Evolutionary conservation across 35 echinoderm and acorn worm species (phyloP).

Genomic region (Lytechinus pictus): DNA sequence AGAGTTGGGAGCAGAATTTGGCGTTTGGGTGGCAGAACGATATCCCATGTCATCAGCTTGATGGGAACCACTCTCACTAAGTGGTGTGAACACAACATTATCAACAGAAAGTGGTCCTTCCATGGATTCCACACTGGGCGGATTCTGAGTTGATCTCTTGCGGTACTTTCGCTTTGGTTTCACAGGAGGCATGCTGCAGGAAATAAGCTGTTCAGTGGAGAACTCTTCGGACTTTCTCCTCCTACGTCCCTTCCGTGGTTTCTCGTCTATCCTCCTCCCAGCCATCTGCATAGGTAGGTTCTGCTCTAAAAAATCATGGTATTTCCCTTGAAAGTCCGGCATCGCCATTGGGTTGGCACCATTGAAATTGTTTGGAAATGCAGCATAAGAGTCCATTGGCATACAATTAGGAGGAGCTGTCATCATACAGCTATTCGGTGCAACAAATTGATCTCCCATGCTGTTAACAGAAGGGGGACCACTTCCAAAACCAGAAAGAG

Average conservation of each 20-base stretch:
- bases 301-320: constrained; percentile 81
- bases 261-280: constrained; percentile 64
- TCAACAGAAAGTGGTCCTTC: constrained; percentile 66
- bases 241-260: constrained; percentile 63
- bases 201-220: constrained; percentile 35
- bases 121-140: constrained; percentile 74
- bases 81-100: constrained; percentile 62
- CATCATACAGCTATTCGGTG: not conserved
- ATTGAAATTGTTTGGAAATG: constrained; percentile 23
- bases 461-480: not conserved
- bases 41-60: constrained; percentile 53
- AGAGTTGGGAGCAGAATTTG: constrained; percentile 57
- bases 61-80: constrained; percentile 65
- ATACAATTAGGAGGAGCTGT: constrained; percentile 22
- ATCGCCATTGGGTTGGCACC: constrained; percentile 25
- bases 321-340: constrained; percentile 70
- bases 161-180: constrained; percentile 47
- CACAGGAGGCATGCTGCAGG: not conserved
- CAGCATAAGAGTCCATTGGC: constrained; percentile 34
- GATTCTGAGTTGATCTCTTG: constrained; percentile 72
- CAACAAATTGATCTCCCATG: constrained; percentile 1
- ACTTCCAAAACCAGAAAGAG: constrained; percentile 37
- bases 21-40: constrained; percentile 69
- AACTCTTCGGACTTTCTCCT: constrained; percentile 75
- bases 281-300: constrained; percentile 76